Evolutionary conservation across 2,888 invertebrate species (phyloP).

Genomic region (Pelosia muscerda): DNA sequence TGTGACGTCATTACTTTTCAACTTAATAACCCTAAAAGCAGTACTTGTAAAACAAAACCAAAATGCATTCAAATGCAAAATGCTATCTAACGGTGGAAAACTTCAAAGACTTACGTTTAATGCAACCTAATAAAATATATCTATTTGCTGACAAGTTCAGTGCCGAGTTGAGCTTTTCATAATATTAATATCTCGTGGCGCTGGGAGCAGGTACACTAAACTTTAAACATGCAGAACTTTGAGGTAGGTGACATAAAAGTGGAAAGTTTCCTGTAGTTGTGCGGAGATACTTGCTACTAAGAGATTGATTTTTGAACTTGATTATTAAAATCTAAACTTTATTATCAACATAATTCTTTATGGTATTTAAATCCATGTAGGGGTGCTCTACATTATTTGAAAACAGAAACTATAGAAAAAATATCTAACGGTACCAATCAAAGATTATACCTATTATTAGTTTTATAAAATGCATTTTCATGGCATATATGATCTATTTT

Average conservation of each 20-base stretch:
- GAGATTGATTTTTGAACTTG: constrained; percentile 34
- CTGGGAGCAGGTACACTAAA: constrained; percentile 73
- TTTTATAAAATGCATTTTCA: too few relatives aligned
- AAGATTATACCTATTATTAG: not conserved
- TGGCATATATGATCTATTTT: too few relatives aligned
- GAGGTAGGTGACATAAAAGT: constrained; percentile 73
- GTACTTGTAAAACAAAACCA: not conserved
- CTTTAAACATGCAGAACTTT: constrained; percentile 73
- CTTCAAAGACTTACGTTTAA: constrained; percentile 37
- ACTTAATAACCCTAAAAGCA: too few relatives aligned
- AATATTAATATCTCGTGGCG: constrained; percentile 75
- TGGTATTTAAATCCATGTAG: not conserved
- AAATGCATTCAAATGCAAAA: not conserved
- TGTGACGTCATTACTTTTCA: not conserved
- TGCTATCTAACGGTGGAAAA: constrained; percentile 34
- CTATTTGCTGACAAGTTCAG: constrained; percentile 63
- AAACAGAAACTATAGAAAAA: not conserved
- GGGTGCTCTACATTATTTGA: not conserved
- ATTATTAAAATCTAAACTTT: constrained; percentile 26
- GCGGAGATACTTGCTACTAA: constrained; percentile 23
- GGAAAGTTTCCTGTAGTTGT: constrained; percentile 66
- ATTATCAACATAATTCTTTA: not conserved
- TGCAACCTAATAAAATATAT: constrained; percentile 58
- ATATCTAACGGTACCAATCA: not conserved
- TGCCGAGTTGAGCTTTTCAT: constrained; percentile 66